Evolutionary conservation across 2,113 vertebrate genomes (phyloP), one percentile per base, ranked within the genome.

Genomic region (Ptychochromis oligacanthus): DNA sequence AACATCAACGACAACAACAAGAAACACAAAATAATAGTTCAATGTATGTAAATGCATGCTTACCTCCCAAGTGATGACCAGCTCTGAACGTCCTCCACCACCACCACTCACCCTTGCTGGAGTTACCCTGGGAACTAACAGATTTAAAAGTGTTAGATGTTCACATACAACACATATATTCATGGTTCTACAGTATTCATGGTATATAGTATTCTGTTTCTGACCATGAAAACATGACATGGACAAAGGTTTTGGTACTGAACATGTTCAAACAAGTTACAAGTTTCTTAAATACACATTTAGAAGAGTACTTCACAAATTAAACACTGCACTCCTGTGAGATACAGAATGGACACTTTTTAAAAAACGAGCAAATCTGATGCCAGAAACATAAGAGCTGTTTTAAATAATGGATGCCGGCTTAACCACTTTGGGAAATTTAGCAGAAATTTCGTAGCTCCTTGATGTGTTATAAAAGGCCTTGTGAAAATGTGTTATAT

Each of bases 31-130:
- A 55, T 12, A 36, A 80, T 3, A 40, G 9, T 24, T 2, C 2
- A 1, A 7, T 13, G 18, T 36, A 31, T 22, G 40, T 46, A 13
- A 75, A 65, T 58, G 7, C 15, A 74, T 2, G 57, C 93, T 95
- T 94, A 99, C 98, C 97, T 99, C 98, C 98, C 98, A 99, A 0
- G 97, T 98, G 89, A 99, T 99, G 90, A 99, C 97, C 83, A 99
- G 95, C 88, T 99, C 98, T 0, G 97, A 97, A 52, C 96, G 97
- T 92, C 96, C 98, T 52, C 98, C 98, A 22, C 98, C 98, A 0
- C 98, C 98, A 26, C 98, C 98, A 1, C 96, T 98, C 92, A 98
- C 97, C 0, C 98, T 97, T 4, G 97, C 95, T 0, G 98, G 97
- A 54, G 97, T 97, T 87, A 97, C 96, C 90, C 97, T 97, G 1